Conservation (phyloP, 2,888 invertebrate genomes). For the Iselma pallidipennis region DNA sequence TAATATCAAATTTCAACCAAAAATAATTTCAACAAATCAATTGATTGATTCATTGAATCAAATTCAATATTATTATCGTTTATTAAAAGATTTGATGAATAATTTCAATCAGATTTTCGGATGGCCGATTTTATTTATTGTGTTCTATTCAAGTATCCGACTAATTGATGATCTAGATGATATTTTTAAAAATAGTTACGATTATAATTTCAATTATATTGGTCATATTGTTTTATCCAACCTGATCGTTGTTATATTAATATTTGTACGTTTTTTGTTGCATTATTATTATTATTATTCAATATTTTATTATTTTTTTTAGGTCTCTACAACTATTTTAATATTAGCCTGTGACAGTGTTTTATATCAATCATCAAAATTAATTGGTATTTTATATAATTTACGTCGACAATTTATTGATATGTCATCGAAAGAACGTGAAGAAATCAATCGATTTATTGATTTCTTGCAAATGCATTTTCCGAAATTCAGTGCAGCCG, state of each 20-base stretch:
- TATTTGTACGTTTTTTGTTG: background rate
- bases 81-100: background rate
- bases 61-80: background rate
- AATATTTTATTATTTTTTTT: background rate
- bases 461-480: background rate
- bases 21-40: background rate
- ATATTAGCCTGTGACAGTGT: background rate
- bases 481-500: background rate
- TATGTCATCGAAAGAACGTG: background rate
- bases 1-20: background rate
- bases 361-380: background rate
- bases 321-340: background rate
- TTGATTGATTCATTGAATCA: background rate
- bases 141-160: background rate
- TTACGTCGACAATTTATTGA: background rate
- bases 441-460: background rate
- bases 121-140: background rate
- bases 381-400: background rate
- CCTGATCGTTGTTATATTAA: background rate
- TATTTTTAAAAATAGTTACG: slow-evolving; percentile 1
- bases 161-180: slow-evolving; percentile 2
- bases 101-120: slow-evolving; percentile 1
- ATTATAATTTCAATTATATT: background rate
- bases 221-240: background rate
- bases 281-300: background rate